phyloP scores from a whole-genome alignment of 2,113 vertebrate species.

The Toxotes jaculatrix region DNA sequence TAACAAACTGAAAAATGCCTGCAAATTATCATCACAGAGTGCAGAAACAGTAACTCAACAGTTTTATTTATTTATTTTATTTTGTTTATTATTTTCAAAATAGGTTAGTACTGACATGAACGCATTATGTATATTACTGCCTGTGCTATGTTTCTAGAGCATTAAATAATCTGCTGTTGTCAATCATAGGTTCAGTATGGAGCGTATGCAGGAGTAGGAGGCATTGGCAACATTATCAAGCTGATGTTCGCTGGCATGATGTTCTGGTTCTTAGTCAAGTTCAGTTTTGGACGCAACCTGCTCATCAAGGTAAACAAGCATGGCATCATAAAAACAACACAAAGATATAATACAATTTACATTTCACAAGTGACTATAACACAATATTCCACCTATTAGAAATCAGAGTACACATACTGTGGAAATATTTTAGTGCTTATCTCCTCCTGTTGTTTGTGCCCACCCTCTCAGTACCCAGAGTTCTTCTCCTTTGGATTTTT shows the following conservation, averaged over 20 bases:
- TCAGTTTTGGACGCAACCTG: slow-evolving; percentile 92
- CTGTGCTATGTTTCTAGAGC: not conserved
- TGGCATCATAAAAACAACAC: not conserved
- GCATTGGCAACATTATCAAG: slow-evolving; percentile 88
- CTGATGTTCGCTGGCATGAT: slow-evolving; percentile 92
- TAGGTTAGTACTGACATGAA: not conserved
- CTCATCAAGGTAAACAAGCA: slow-evolving; percentile 88
- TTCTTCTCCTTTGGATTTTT: slow-evolving; percentile 94
- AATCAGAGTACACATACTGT: not conserved
- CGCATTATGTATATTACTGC: not conserved
- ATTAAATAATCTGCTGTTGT: slow-evolving; percentile 3
- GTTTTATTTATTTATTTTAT: no score
- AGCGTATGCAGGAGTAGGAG: slow-evolving; percentile 87
- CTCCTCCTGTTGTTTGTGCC: not conserved
- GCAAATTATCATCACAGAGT: not conserved
- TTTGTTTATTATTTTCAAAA: not conserved
- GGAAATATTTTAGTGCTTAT: not conserved
- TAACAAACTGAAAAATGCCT: no score
- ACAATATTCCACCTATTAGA: not conserved
- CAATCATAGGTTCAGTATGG: slow-evolving; percentile 92
- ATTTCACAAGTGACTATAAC: not conserved
- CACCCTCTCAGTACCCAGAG: slow-evolving; percentile 87
- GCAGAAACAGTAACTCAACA: not conserved
- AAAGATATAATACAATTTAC: not conserved
- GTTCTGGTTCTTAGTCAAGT: slow-evolving; percentile 92